Base-by-base conservation (phyloP, 2,113 vertebrate species). In the Perca fluviatilis region DNA sequence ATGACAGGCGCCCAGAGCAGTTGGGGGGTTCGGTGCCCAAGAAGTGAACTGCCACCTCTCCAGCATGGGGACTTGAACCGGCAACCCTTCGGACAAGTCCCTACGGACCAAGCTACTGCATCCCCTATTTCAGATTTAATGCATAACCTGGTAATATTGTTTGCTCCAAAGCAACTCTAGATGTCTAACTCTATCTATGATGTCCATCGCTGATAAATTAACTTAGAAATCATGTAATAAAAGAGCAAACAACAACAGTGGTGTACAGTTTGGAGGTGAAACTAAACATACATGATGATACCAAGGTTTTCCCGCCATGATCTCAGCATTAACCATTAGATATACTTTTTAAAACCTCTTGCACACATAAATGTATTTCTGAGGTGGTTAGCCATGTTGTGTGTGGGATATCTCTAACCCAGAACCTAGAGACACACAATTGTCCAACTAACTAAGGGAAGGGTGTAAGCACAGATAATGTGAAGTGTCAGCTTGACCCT, bases 401-500 rank as follows among this genome's bases (percentile, higher is more conserved):
- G 47, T 50, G 65, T 68, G 47, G 18, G 47, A 36, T 36, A 36
- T 18, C 19, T 50, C 21, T 73, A 19, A 54, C 15, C 19, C 14
- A 43, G 25, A 11, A 27, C 56, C 58, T 43, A 51, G 6, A 71
- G 46, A 50, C 50, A 63, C 47, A 16, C 64, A 67, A 15, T 63
- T 51, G 18, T 49, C 12, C 40, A 36, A 10, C 64, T 21, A 19
- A 25, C 50, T 36, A 27, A 47, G 21, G 3, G 9, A 25, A 40
- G 73, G 50, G 36, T 64, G 18, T 63, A 72, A 80, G 40, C 61
- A 56, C 79, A 57, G 50, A 36, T 23, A 43, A 43, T 47, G 18
- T 19, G 21, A 47, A 53, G 63, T 74, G 79, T 73, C 63, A 79
- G 71, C 77, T 53, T 69, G 70, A 86, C 90, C 85, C 61, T 33